These are phyloP conservation scores for Stichopus horrens DNA, from an alignment of 53 echinoderm and acorn worm genomes.

Conservation along the genomic window DNA sequence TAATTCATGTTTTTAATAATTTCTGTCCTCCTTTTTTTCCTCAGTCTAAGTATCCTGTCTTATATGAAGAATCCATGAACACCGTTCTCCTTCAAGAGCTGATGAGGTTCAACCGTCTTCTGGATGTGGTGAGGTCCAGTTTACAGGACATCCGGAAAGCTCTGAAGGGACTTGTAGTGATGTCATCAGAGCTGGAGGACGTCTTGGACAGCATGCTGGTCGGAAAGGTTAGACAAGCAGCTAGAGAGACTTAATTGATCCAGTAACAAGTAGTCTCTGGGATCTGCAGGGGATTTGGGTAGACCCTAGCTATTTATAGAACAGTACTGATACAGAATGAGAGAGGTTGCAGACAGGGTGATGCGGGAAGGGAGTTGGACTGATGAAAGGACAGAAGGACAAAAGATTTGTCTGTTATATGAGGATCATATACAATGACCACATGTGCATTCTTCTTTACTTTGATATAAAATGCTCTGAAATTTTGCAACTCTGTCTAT, in stretches of 20 bases:
- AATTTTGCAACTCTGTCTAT: too few species aligned
- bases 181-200: slow-evolving; percentile 96
- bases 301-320: too few species aligned
- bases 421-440: too few species aligned
- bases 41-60: slow-evolving; percentile 86
- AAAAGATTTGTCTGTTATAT: too few species aligned
- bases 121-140: slow-evolving; percentile 80
- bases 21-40: not conserved
- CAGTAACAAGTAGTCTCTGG: not conserved
- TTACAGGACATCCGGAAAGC: slow-evolving; percentile 89
- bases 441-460: too few species aligned
- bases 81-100: slow-evolving; percentile 94
- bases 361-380: too few species aligned
- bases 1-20: not conserved
- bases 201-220: slow-evolving; percentile 99
- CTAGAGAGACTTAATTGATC: not conserved
- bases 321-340: too few species aligned
- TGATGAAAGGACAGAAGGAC: too few species aligned
- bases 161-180: slow-evolving; percentile 94
- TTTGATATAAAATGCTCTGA: too few species aligned
- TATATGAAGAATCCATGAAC: slow-evolving; percentile 99
- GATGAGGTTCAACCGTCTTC: slow-evolving; percentile 89
- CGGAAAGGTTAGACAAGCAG: slow-evolving; percentile 70
- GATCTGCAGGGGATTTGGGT: too few species aligned
- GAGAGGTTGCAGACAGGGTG: too few species aligned